Percentiles rank a stretch among this genome's conserved stretches.
These are phyloP conservation scores for Pipa parva DNA, from an alignment of 2,113 vertebrate genomes.

Conservation along the genomic window DNA sequence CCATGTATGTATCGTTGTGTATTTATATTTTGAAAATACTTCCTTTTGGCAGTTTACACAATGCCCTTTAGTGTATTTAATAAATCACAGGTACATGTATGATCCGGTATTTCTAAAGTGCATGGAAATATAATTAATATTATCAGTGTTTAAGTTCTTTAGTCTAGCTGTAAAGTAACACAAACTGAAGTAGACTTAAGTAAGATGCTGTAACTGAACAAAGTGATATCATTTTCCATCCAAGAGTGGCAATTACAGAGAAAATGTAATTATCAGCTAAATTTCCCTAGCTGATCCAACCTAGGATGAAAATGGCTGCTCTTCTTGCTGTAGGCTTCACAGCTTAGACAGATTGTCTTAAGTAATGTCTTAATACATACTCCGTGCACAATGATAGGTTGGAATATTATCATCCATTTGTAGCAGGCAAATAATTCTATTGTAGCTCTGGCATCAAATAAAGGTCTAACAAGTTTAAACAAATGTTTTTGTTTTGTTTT, in stretches of 20 bases:
- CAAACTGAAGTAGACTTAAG: slow-evolving; percentile 43
- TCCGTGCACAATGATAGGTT: too few species aligned
- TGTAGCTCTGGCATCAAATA: too few species aligned
- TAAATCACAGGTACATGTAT: slow-evolving; percentile 12
- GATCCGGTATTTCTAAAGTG: slow-evolving; percentile 1
- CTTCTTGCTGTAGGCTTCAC: slow-evolving; percentile 1
- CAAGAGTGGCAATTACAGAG: slow-evolving; percentile 56
- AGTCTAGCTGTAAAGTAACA: slow-evolving; percentile 45
- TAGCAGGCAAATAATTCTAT: too few species aligned
- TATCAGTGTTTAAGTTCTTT: slow-evolving; percentile 17
- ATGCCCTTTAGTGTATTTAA: neutral
- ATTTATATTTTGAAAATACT: neutral
- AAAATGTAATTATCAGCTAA: slow-evolving; percentile 58
- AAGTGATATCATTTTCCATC: slow-evolving; percentile 55
- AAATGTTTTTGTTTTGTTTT: too few species aligned
- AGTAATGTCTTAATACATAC: too few species aligned
- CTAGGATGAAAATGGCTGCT: slow-evolving; percentile 47
- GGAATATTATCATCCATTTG: too few species aligned
- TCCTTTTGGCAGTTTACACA: neutral
- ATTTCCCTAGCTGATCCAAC: slow-evolving; percentile 46
- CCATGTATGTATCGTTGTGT: neutral
- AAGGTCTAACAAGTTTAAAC: too few species aligned
- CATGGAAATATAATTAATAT: slow-evolving; percentile 35
- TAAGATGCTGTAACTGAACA: slow-evolving; percentile 61
- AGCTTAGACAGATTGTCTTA: slow-evolving; percentile 1